phyloP scores from a whole-genome alignment of 2,113 vertebrate genomes.

The Thunnus maccoyii region DNA sequence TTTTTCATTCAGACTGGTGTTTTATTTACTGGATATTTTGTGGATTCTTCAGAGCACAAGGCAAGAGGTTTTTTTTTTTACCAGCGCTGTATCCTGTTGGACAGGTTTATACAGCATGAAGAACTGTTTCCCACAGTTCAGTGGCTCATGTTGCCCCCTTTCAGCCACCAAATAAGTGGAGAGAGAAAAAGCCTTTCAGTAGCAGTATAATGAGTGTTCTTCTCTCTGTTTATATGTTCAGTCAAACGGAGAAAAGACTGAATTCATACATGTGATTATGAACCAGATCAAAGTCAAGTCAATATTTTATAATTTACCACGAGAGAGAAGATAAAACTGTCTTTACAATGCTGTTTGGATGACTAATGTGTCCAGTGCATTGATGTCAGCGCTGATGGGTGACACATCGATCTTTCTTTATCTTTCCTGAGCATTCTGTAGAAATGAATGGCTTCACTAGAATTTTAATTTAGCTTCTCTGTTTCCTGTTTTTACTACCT shows the following conservation, averaged over 20 bases:
- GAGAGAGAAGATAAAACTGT: not conserved
- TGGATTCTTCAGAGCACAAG: not conserved
- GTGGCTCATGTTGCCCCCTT: constrained; percentile 53
- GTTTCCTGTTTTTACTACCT: not conserved
- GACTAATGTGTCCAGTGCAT: not conserved
- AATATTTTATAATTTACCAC: not conserved
- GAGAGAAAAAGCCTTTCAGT: constrained; percentile 43
- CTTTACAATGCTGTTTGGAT: not conserved
- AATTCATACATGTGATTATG: not conserved
- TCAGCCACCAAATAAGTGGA: constrained; percentile 24
- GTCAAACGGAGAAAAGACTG: constrained; percentile 14
- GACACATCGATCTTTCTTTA: not conserved
- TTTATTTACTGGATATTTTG: constrained; percentile 18
- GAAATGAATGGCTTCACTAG: not conserved
- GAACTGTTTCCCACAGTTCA: constrained; percentile 21
- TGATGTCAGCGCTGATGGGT: not conserved
- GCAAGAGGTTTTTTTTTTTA: not conserved
- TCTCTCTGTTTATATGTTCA: constrained; percentile 38
- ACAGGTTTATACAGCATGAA: constrained; percentile 44
- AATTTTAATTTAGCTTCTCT: not conserved
- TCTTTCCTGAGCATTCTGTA: not conserved
- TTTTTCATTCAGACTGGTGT: not conserved
- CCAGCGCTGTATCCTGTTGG: constrained; percentile 22
- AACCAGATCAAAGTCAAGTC: not conserved
- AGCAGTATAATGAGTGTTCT: constrained; percentile 31